phyloP scores from a whole-genome alignment of 92 coral and sea anemone species.

The Palythoa heliodiscus region DNA sequence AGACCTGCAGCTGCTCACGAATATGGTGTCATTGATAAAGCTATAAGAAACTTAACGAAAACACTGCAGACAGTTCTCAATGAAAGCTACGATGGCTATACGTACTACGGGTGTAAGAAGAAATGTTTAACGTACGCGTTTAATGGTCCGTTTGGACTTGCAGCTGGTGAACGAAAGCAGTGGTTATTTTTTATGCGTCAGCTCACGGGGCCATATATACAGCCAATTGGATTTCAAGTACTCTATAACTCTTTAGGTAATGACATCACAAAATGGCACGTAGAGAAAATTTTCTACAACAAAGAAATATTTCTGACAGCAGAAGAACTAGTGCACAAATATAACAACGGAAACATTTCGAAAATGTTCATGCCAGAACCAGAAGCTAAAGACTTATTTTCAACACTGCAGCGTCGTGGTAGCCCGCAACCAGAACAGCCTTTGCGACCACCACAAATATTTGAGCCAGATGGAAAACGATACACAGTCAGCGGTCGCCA shows the following conservation, averaged over 20 bases:
- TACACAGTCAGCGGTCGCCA: no score
- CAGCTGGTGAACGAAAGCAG: conserved; percentile 51
- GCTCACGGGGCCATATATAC: conserved; percentile 52
- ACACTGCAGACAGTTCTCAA: conserved; percentile 26
- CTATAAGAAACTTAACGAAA: conserved; percentile 41
- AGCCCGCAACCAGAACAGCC: no score
- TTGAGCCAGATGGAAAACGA: no score
- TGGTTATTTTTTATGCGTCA: conserved; percentile 64
- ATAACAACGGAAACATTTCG: no score
- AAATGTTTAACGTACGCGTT: conserved; percentile 40
- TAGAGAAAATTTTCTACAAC: conserved; percentile 67
- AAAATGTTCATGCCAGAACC: no score
- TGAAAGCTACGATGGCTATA: no score
- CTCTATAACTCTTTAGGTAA: conserved; percentile 57
- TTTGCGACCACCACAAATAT: no score
- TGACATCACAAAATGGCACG: conserved; percentile 57
- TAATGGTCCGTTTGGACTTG: conserved; percentile 21
- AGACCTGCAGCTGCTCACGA: conserved; percentile 45
- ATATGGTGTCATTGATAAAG: conserved; percentile 15
- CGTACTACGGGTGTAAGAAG: background rate
- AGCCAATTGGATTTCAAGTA: conserved; percentile 67
- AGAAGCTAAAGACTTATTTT: no score
- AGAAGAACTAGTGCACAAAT: no score
- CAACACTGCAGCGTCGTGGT: no score
- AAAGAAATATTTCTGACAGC: no score